A percentile compares a stretch with the other conserved stretches of the same genome.
phyloP scores from a whole-genome alignment of 1,140 invertebrate species.

The Drosophila sucinea region DNA sequence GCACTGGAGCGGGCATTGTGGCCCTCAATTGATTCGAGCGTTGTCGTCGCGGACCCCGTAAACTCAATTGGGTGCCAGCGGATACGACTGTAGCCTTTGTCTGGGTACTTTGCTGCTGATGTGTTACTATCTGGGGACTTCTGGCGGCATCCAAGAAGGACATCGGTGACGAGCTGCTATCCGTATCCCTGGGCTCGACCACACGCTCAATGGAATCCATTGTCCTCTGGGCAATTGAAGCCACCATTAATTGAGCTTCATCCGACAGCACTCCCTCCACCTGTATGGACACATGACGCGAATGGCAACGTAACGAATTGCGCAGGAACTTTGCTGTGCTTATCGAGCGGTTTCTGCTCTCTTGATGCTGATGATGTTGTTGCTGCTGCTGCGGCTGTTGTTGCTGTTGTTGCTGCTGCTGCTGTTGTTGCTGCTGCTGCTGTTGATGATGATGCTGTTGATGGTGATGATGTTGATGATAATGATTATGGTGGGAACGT shows the following conservation, averaged over 20 bases:
- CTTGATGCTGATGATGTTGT: neutral
- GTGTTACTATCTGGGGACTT: neutral
- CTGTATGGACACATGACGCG: constrained; percentile 63
- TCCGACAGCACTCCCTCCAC: constrained; percentile 52
- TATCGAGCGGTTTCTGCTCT: constrained; percentile 6
- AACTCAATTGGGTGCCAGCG: neutral
- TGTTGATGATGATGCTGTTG: neutral
- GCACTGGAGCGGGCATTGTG: constrained; percentile 58
- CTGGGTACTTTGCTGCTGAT: neutral
- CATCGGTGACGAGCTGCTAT: constrained; percentile 12
- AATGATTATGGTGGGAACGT: too few relatives aligned
- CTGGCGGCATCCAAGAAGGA: neutral
- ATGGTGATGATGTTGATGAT: neutral
- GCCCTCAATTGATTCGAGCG: constrained; percentile 46
- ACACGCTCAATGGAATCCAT: constrained; percentile 61
- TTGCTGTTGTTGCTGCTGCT: neutral
- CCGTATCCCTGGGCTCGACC: constrained; percentile 37
- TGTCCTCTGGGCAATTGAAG: constrained; percentile 45
- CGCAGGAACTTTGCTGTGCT: constrained; percentile 14
- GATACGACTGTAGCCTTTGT: neutral
- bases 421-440: neutral
- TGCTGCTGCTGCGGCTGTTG: neutral
- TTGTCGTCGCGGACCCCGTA: constrained; percentile 85
- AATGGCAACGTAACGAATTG: constrained; percentile 49
- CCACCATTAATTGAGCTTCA: constrained; percentile 45